Conservation (phyloP, 2,797 vertebrate genomes). For the Anguilla anguilla region DNA sequence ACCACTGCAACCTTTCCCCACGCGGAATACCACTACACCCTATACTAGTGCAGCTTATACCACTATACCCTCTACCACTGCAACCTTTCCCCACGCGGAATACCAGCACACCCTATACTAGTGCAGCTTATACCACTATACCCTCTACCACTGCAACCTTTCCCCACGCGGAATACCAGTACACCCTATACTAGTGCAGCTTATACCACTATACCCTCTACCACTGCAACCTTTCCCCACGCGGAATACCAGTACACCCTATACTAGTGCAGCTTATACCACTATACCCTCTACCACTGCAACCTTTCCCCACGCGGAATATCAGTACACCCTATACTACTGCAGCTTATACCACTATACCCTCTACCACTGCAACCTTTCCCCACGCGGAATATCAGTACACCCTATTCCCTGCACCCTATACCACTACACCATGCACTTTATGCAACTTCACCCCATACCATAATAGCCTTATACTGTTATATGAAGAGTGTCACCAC, state of each 20-base stretch:
- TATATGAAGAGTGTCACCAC: background rate
- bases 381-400: background rate
- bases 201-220: background rate
- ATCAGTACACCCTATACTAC: background rate
- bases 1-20: no score
- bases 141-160: background rate
- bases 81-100: no score
- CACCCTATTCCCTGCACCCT: no score
- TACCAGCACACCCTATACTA: background rate
- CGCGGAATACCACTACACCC: no score
- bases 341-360: background rate
- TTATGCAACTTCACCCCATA: no score
- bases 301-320: background rate
- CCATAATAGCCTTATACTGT: background rate
- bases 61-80: no score
- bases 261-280: background rate
- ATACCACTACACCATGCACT: no score
- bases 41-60: no score
- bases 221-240: background rate
- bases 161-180: background rate
- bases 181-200: background rate
- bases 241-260: background rate
- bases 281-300: background rate
- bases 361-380: background rate
- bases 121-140: background rate